phyloP scores from a whole-genome alignment of 2,113 vertebrate genomes.

The Otocyon megalotis region DNA sequence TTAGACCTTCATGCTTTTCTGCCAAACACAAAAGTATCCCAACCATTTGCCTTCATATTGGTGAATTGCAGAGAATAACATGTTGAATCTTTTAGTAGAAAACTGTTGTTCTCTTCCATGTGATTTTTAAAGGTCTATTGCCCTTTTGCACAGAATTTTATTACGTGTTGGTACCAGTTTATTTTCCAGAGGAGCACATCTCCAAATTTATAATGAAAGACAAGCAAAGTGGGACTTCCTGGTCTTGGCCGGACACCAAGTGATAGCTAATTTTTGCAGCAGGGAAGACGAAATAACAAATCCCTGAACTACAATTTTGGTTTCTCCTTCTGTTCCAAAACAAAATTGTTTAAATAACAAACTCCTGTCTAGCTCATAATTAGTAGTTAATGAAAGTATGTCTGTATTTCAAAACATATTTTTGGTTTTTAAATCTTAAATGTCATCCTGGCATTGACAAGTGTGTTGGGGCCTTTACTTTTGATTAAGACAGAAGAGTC shows the following conservation, averaged over 20 bases:
- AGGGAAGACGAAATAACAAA: conserved; percentile 38
- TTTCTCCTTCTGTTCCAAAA: conserved; percentile 63
- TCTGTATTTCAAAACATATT: conserved; percentile 14
- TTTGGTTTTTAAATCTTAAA: conserved; percentile 53
- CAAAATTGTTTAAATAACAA: conserved; percentile 33
- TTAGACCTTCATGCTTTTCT: conserved; percentile 54
- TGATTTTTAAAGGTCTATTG: conserved; percentile 59
- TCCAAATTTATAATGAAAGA: conserved; percentile 50
- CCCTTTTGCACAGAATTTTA: conserved; percentile 50
- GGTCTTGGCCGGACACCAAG: conserved; percentile 58
- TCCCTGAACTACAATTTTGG: not conserved
- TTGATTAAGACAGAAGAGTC: conserved; percentile 11
- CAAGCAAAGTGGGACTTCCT: not conserved
- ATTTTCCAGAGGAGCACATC: conserved; percentile 44
- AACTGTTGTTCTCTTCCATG: conserved; percentile 20
- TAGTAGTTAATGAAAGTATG: not conserved
- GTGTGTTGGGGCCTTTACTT: not conserved
- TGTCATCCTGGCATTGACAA: conserved; percentile 15
- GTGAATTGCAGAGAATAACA: not conserved
- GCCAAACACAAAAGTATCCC: conserved; percentile 50
- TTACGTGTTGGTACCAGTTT: not conserved
- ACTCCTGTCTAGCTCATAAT: conserved; percentile 31
- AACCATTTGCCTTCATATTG: not conserved
- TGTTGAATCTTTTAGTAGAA: not conserved
- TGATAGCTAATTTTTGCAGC: conserved; percentile 55